Base-by-base conservation (phyloP, 2,113 vertebrate genomes). In the Hucho hucho region DNA sequence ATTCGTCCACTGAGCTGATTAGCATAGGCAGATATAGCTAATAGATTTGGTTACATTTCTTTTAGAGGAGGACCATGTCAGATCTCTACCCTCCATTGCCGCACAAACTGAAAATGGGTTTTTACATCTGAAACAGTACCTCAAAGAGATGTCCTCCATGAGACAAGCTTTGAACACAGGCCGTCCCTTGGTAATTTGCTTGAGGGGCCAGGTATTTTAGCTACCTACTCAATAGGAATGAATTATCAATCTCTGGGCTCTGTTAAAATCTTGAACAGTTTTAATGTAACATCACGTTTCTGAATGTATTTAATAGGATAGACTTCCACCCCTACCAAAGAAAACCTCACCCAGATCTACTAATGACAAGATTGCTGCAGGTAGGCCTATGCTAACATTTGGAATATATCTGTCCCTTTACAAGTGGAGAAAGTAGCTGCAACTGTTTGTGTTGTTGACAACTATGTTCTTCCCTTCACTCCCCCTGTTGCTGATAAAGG, bases 111-210 rank as follows among this genome's bases (percentile, higher is more conserved):
- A 32, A 7, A 68, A 68, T 32, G 72, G 72, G 7, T 47, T 74
- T 25, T 25, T 74, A 64, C 59, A 65, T 22, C 61, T 74, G 72
- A 74, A 26, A 20, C 72, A 74, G 61, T 74, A 74, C 16, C 72
- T 74, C 1, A 46, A 25, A 32, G 72, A 74, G 72, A 64, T 74
- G 72, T 43, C 61, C 3, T 63, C 72, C n/a, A 49, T 65, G 29
- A 32, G 32, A 64, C 14, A 28, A 18, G 18, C 72, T 49, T 28
- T 74, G 32, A 74, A 64, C 14, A 74, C 37, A 64, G 72, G 72
- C 16, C 72, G 32, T 14, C 61, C 61, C 6, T 24, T 74, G 22
- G 37, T 65, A 13, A 25, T 65, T 18, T 74, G 72, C 9, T 47
- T 74, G 63, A 25, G 72, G 61, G 32, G 65, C 16, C 72, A 74